Conservation (phyloP, 2,113 vertebrate species). For the Numida meleagris region DNA sequence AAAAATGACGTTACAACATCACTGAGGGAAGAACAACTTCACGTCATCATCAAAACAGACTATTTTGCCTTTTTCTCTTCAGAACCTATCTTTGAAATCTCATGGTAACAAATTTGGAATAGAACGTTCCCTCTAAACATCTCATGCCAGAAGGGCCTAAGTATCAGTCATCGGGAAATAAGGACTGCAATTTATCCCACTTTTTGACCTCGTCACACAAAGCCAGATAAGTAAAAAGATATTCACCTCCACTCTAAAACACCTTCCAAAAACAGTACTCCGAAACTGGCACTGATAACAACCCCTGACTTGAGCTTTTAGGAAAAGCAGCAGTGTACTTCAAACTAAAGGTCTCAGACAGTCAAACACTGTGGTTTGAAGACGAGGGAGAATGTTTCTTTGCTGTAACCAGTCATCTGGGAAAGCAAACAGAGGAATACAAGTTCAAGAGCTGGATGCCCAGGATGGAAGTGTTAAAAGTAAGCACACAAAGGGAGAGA, state of each 20-base stretch:
- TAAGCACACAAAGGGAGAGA: not conserved
- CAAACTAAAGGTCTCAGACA: not conserved
- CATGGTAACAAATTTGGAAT: not conserved
- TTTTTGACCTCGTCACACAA: not conserved
- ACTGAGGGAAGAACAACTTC: not conserved
- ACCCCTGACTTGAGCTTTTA: not conserved
- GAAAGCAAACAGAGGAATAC: not conserved
- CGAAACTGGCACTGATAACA: not conserved
- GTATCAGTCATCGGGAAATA: not conserved
- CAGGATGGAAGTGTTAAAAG: not conserved
- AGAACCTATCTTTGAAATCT: not conserved
- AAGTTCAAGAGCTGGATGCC: not conserved
- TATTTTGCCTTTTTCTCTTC: not conserved
- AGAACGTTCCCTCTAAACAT: not conserved
- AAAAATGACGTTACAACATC: not conserved
- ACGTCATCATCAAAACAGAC: not conserved
- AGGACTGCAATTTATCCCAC: not conserved
- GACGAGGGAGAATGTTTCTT: not conserved
- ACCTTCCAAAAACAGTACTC: not conserved
- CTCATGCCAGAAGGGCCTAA: not conserved
- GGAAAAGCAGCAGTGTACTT: not conserved
- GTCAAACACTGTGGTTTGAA: not conserved
- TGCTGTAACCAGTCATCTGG: not conserved
- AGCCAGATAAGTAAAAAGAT: not conserved
- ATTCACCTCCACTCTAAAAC: not conserved